Conservation (phyloP, 2,797 vertebrate genomes). For the Micrastur ruficollis region DNA sequence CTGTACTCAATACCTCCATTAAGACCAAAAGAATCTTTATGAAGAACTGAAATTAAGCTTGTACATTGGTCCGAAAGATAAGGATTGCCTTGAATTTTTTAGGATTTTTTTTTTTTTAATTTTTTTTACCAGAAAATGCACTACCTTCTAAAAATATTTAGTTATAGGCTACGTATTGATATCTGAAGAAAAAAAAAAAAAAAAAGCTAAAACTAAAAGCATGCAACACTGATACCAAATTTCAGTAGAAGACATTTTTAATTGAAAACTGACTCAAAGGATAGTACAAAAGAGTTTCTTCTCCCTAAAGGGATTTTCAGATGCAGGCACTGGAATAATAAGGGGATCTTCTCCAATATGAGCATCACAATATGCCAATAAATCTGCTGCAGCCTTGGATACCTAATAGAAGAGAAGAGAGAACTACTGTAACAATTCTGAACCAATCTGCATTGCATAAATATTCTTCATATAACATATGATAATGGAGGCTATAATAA, state of each 20-base stretch:
- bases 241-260: conserved; percentile 16
- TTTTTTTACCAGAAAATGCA: conserved; percentile 6
- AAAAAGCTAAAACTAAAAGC: conserved; percentile 21
- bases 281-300: conserved; percentile 99
- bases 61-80: neutral
- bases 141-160: conserved; percentile 29
- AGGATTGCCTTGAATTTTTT: neutral
- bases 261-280: conserved; percentile 81
- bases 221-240: conserved; percentile 55
- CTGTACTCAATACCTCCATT: neutral
- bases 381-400: conserved; percentile 95
- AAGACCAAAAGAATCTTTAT: neutral
- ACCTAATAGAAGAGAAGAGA: conserved; percentile 78
- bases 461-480: neutral
- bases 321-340: conserved; percentile 93
- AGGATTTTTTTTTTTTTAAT: neutral
- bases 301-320: conserved; percentile 98
- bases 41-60: conserved; percentile 20
- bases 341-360: conserved; percentile 96
- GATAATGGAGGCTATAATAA: neutral
- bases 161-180: neutral
- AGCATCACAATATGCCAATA: conserved; percentile 96
- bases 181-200: conserved; percentile 15
- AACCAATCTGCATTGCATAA: neutral
- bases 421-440: neutral